Evolutionary conservation across 2,888 invertebrate species (phyloP).

Genomic region (Synanthedon formicaeformis): DNA sequence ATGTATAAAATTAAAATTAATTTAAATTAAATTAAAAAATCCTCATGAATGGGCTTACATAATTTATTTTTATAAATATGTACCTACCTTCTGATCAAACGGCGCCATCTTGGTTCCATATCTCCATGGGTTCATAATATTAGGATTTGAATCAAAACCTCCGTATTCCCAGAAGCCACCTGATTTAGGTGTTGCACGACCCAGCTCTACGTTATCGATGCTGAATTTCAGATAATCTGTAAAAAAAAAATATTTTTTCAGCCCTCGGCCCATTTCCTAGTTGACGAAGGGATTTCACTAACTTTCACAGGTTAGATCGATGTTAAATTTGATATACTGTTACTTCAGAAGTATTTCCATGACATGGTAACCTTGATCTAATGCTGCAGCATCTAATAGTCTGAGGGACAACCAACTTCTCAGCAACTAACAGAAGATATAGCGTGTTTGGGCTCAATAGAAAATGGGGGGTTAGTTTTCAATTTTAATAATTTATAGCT

Average conservation of each 20-base stretch:
- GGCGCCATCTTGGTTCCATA: constrained; percentile 73
- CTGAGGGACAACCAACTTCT: too few species aligned
- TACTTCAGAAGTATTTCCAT: too few species aligned
- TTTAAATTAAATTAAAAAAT: not conserved
- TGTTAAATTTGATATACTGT: too few species aligned
- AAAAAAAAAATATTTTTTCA: not conserved
- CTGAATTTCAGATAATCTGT: constrained; percentile 56
- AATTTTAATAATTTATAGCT: too few species aligned
- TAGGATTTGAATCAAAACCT: constrained; percentile 57
- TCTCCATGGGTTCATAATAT: constrained; percentile 69
- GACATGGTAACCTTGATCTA: too few species aligned
- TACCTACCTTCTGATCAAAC: constrained; percentile 75
- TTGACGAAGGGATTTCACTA: too few species aligned
- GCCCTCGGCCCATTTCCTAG: too few species aligned
- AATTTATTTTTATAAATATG: not conserved
- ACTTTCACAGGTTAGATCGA: too few species aligned
- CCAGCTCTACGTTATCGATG: constrained; percentile 64
- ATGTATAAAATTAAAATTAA: constrained; percentile 66
- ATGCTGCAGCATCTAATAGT: too few species aligned
- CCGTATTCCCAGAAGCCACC: constrained; percentile 78
- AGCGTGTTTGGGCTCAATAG: too few species aligned
- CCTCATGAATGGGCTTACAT: not conserved
- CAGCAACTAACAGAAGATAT: too few species aligned
- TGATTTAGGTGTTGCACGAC: constrained; percentile 56
- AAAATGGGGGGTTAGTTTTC: too few species aligned